A percentile compares a stretch with the other conserved stretches of the same genome.
Evolutionary conservation across 2,797 vertebrate species (phyloP).

Genomic region (Pseudopleuronectes americanus): DNA sequence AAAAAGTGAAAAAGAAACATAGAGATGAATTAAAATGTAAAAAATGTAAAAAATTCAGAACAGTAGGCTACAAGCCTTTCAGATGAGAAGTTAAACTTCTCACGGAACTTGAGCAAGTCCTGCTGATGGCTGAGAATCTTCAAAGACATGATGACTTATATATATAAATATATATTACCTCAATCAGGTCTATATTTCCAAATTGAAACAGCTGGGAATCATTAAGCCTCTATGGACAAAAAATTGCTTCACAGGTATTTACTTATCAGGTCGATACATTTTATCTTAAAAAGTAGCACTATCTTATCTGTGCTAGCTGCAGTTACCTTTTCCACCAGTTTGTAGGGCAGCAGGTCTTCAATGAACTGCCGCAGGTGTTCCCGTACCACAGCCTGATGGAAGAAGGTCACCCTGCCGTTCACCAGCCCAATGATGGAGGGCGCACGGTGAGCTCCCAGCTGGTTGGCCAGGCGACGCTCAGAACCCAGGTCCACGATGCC

Average conservation of each 20-base stretch:
- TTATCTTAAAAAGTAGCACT: background rate
- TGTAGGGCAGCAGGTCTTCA: conserved; percentile 91
- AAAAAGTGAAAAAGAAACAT: background rate
- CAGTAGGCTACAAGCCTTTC: too few relatives aligned
- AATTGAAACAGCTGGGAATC: too few relatives aligned
- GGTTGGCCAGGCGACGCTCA: conserved; percentile 91
- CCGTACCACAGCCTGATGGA: conserved; percentile 89
- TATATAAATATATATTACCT: too few relatives aligned
- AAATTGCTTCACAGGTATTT: background rate
- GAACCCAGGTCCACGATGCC: conserved; percentile 93
- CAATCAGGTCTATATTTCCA: too few relatives aligned
- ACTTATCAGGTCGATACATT: background rate
- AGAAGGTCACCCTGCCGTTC: conserved; percentile 92
- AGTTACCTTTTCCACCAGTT: conserved; percentile 90
- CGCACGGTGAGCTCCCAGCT: conserved; percentile 92
- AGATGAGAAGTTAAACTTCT: too few relatives aligned
- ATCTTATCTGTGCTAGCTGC: too few relatives aligned
- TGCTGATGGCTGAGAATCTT: too few relatives aligned
- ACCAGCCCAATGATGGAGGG: conserved; percentile 93
- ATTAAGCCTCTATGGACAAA: background rate
- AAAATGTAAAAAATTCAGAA: too few relatives aligned
- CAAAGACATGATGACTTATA: too few relatives aligned
- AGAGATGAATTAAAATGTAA: background rate
- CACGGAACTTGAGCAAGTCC: too few relatives aligned
- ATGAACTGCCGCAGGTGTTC: conserved; percentile 93